Percentiles rank a stretch among this genome's conserved stretches.
These are phyloP conservation scores for Archips xylosteana DNA, from an alignment of 2,888 invertebrate genomes.

Conservation along the genomic window DNA sequence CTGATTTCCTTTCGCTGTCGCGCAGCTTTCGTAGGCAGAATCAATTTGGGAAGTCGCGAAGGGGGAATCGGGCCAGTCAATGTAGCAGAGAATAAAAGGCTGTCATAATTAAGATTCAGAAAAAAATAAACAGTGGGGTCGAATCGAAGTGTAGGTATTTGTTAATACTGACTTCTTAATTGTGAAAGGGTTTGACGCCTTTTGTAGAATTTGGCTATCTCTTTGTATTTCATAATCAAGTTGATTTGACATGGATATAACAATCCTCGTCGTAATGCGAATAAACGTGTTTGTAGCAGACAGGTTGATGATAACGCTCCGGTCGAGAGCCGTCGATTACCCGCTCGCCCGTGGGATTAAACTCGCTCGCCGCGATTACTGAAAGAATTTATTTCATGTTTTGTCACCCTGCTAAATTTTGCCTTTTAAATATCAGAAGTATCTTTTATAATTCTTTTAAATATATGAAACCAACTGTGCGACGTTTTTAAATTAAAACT, in stretches of 20 bases:
- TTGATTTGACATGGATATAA: neutral
- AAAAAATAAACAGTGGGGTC: conserved; percentile 12
- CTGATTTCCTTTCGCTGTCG: conserved; percentile 20
- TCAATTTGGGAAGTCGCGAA: conserved; percentile 23
- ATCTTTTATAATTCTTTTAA: no score
- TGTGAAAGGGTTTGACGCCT: neutral
- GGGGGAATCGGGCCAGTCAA: conserved; percentile 4
- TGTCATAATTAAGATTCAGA: conserved; percentile 33
- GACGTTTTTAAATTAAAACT: neutral
- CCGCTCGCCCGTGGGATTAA: conserved; percentile 51
- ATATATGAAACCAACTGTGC: no score
- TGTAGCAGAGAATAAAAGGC: conserved; percentile 18
- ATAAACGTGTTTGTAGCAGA: conserved; percentile 35
- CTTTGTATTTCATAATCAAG: conserved; percentile 2
- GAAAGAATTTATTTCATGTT: conserved; percentile 56
- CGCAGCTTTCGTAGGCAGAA: conserved; percentile 10
- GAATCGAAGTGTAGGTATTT: neutral
- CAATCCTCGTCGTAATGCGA: neutral
- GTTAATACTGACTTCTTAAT: conserved; percentile 6
- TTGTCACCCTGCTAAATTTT: conserved; percentile 44
- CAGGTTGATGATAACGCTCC: conserved; percentile 44
- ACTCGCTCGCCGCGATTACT: conserved; percentile 54
- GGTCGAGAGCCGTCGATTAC: conserved; percentile 52
- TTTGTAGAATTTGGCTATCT: neutral
- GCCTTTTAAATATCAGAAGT: conserved; percentile 56